Evolutionary conservation across 2,113 vertebrate genomes (phyloP).

Genomic region (Acanthochromis polyacanthus): DNA sequence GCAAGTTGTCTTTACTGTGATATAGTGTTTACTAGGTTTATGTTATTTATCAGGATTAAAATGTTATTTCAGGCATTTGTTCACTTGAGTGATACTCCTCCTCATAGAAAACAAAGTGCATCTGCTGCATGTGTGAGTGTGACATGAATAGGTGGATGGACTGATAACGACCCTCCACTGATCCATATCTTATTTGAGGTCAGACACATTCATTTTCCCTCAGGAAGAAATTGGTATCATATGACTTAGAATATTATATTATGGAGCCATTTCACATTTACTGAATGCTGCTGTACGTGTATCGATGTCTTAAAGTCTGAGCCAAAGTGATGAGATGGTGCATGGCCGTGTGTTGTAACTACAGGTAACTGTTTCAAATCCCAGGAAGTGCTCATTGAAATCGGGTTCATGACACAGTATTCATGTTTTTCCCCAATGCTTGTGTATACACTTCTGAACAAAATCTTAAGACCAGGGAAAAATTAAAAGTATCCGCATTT

Average conservation of each 20-base stretch:
- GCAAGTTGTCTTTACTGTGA: background rate
- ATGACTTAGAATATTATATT: slow-evolving; percentile 59
- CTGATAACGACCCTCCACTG: slow-evolving; percentile 30
- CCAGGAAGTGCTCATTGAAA: background rate
- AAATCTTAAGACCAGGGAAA: too few relatives aligned
- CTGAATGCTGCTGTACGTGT: slow-evolving; percentile 41
- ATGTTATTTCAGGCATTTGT: background rate
- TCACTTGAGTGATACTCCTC: background rate
- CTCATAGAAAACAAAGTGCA: background rate
- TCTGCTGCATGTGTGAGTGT: background rate
- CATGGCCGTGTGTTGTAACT: background rate
- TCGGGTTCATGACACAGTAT: background rate
- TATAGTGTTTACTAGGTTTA: background rate
- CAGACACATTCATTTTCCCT: slow-evolving; percentile 63
- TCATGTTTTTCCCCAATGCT: background rate
- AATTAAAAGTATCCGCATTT: too few relatives aligned
- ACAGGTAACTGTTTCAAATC: background rate
- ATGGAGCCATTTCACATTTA: slow-evolving; percentile 59
- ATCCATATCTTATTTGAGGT: slow-evolving; percentile 54
- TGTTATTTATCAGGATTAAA: background rate
- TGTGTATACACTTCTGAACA: too few relatives aligned
- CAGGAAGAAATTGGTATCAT: slow-evolving; percentile 54
- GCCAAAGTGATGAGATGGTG: slow-evolving; percentile 37
- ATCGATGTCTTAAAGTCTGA: slow-evolving; percentile 46
- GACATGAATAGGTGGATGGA: slow-evolving; percentile 31